Conservation (phyloP, 2,113 vertebrate genomes). For the Eulemur rufifrons region DNA sequence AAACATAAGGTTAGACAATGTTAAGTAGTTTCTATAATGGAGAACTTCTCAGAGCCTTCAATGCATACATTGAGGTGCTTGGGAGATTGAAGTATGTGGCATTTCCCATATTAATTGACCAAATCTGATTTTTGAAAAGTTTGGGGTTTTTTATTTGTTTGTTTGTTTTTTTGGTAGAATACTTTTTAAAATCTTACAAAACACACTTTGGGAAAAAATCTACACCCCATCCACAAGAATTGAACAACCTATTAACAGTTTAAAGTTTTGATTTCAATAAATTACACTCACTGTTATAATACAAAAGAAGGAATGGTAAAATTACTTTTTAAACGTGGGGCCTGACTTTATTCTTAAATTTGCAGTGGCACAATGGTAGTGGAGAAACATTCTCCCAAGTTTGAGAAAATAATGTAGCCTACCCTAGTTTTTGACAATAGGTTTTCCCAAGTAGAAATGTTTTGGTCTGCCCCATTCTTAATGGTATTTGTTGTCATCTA, state of each 20-base stretch:
- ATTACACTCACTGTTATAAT: background rate
- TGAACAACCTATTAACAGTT: background rate
- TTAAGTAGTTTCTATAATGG: background rate
- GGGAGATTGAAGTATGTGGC: background rate
- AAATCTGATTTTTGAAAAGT: background rate
- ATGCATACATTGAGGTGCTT: background rate
- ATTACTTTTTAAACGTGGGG: constrained; percentile 1
- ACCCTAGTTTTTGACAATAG: background rate
- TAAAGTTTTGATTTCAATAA: constrained; percentile 17
- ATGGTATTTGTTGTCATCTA: background rate
- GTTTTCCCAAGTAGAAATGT: background rate
- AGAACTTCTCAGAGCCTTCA: background rate
- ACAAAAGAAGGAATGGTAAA: constrained; percentile 27
- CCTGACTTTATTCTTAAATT: constrained; percentile 2
- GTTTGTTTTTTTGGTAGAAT: background rate
- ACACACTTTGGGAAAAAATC: background rate
- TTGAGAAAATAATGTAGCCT: background rate
- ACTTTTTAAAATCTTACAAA: background rate
- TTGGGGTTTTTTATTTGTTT: background rate
- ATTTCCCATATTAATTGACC: background rate
- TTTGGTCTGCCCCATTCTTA: background rate
- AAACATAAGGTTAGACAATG: background rate
- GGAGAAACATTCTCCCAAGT: background rate
- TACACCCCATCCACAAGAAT: background rate
- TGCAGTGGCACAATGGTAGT: background rate